A percentile compares a stretch with the other conserved stretches of the same genome.
Conservation (phyloP, 2,888 invertebrate genomes). For the Tachina lurida region DNA sequence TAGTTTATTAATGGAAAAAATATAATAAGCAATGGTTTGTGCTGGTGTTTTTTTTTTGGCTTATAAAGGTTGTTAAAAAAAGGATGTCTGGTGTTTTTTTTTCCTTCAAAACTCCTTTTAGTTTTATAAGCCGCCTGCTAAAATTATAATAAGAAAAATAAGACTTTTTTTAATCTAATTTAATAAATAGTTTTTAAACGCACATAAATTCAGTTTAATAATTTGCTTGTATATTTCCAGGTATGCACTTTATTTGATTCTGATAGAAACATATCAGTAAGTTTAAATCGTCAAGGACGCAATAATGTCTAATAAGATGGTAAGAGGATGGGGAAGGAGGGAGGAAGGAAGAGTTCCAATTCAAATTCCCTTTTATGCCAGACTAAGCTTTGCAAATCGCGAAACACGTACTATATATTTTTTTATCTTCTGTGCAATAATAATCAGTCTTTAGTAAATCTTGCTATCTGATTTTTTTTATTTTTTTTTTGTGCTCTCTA, state of each 20-base stretch:
- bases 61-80: neutral
- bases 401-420: too few species aligned
- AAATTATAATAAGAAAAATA: neutral
- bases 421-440: too few species aligned
- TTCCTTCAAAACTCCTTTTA: neutral
- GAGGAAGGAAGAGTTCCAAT: too few species aligned
- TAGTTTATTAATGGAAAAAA: neutral
- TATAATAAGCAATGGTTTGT: neutral
- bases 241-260: slow-evolving; percentile 47
- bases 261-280: too few species aligned
- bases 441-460: too few species aligned
- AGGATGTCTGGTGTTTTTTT: neutral
- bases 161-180: neutral
- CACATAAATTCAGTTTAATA: slow-evolving; percentile 3
- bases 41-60: neutral
- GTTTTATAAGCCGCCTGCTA: neutral
- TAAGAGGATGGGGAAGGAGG: too few species aligned
- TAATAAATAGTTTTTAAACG: slow-evolving; percentile 22
- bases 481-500: too few species aligned
- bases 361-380: too few species aligned
- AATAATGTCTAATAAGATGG: too few species aligned
- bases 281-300: too few species aligned
- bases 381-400: too few species aligned
- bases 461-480: too few species aligned
- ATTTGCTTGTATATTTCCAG: slow-evolving; percentile 44